Base-by-base conservation (phyloP, 2,888 invertebrate genomes). In the Anticlea derivata region DNA sequence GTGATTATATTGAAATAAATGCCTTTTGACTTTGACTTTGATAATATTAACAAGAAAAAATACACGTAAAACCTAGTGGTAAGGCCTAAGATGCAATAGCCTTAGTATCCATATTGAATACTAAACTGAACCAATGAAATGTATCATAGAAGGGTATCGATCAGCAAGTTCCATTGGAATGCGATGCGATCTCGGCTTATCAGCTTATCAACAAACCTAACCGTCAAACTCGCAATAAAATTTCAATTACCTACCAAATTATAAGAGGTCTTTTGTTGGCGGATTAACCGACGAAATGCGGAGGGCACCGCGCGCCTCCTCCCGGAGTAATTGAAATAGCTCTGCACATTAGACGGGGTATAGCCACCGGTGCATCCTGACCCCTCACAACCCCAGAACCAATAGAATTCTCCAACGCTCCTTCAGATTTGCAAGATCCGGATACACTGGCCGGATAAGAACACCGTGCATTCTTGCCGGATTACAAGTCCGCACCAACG, bases 251-350 rank as follows among this genome's bases (percentile, higher is more conserved):
- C 70, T 62, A 64, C 64, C 64, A 66, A 71, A 77, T 70, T 71
- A 70, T 75, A 70, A 66, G 70, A 74, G 73, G 53, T 63, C 78
- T 63, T 76, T 80, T 79, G 80, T 80, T 70, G 50, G 62, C 52
- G 82, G 83, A 82, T 82, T 80, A 83, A 75, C 78, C 66, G 70
- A 58, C 73, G 52, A 67, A 65, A 66, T 61, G 72, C 63, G 70
- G 66, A 66, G 70, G 70, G 69, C 73, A 64, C 61, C 54, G 56
- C 55, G 60, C 49, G 59, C 53, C 60, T 46, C 50, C 61, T 50
- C 54, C 56, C 63, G 55, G 66, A 63, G 68, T 79, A 78, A 80
- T 80, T 80, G 80, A 74, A 80, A 80, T 80, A 78, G 70, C 79
- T 76, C 53, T 54, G 71, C 70, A 78, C 74, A 72, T 78, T 78